Percentiles rank a stretch among this genome's conserved stretches.
phyloP scores from a whole-genome alignment of 2,113 vertebrate species.

The Maccullochella peelii region DNA sequence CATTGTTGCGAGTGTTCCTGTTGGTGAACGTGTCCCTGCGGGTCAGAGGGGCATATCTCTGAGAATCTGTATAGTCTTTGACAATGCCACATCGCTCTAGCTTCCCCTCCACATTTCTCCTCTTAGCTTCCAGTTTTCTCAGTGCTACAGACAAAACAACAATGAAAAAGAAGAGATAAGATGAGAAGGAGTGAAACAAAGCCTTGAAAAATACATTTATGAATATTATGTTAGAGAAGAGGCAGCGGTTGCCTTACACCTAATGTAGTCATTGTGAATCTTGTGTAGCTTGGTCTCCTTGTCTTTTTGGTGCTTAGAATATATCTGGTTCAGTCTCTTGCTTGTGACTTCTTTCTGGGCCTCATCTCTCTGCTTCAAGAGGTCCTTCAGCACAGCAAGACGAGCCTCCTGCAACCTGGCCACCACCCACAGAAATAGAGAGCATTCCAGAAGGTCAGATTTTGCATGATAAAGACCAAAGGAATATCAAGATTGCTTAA shows the following conservation, averaged over 20 bases:
- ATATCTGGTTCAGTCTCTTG: constrained; percentile 78
- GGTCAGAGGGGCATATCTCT: constrained; percentile 81
- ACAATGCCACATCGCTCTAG: constrained; percentile 83
- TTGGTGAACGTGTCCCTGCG: constrained; percentile 82
- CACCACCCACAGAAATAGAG: constrained; percentile 2
- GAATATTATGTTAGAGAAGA: not conserved
- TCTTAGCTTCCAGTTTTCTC: constrained; percentile 87
- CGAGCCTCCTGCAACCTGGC: constrained; percentile 89
- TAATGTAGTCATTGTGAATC: constrained; percentile 79
- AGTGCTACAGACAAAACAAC: constrained; percentile 81
- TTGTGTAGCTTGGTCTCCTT: constrained; percentile 83
- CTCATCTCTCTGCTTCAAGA: constrained; percentile 82
- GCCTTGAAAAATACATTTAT: not conserved
- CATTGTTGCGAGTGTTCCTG: constrained; percentile 68
- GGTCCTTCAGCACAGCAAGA: constrained; percentile 84
- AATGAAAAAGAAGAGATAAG: not conserved
- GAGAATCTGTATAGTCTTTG: constrained; percentile 84
- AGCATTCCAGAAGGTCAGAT: not conserved
- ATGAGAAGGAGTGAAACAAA: not conserved
- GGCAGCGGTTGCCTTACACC: constrained; percentile 63
- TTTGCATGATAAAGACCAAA: not conserved
- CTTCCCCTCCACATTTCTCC: constrained; percentile 85
- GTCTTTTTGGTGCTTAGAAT: constrained; percentile 80
- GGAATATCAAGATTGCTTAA: not conserved
- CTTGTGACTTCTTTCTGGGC: constrained; percentile 78